These are phyloP conservation scores for Callaeas wilsoni DNA, from an alignment of 2,113 vertebrate species.

Conservation along the genomic window DNA sequence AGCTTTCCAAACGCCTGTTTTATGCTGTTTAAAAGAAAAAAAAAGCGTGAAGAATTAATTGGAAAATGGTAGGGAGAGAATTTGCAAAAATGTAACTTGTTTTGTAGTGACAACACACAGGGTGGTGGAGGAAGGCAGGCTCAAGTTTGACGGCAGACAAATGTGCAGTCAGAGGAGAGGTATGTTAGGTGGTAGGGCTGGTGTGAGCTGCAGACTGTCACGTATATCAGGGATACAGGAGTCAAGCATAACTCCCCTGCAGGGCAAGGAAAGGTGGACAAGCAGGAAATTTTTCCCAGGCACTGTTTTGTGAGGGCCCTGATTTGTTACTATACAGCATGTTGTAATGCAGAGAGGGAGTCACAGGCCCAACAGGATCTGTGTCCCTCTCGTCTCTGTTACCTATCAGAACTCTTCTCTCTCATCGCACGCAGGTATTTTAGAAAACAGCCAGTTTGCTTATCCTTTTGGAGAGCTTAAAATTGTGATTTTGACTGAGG, in stretches of 20 bases:
- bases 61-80: neutral
- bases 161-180: neutral
- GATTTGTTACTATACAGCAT: neutral
- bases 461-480: neutral
- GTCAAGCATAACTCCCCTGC: neutral
- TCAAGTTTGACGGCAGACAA: neutral
- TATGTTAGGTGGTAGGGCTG: neutral
- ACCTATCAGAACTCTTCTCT: neutral
- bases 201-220: neutral
- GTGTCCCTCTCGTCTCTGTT: neutral
- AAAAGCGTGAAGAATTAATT: neutral
- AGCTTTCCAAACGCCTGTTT: conserved; percentile 7
- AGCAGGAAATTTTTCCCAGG: conserved; percentile 6
- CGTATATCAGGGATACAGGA: neutral
- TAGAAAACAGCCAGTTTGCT: neutral
- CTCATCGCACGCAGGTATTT: neutral
- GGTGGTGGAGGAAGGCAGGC: neutral
- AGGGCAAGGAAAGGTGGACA: neutral
- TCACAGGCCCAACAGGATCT: neutral
- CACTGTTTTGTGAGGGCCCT: neutral
- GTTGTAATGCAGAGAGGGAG: neutral
- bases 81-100: neutral
- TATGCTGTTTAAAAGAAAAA: neutral
- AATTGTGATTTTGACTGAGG: neutral
- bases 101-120: neutral